Conservation (phyloP, 2,797 vertebrate genomes). For the Paguma larvata region DNA sequence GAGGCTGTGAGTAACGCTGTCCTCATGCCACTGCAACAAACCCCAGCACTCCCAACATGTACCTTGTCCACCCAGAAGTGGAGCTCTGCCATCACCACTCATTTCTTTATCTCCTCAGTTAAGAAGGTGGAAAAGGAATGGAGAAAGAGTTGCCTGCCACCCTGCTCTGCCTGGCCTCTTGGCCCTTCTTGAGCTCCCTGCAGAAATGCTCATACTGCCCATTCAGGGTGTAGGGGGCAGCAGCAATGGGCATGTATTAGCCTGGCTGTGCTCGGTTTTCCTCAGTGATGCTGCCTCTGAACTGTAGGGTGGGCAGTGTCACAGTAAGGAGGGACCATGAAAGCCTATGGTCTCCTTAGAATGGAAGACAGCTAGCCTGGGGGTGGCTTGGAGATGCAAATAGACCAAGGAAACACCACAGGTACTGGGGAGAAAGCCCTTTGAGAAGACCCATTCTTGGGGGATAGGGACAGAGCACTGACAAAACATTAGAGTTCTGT, state of each 20-base stretch:
- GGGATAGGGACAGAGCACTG: neutral
- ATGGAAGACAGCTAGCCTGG: neutral
- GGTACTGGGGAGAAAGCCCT: neutral
- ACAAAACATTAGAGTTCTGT: neutral
- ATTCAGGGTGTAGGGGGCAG: no score
- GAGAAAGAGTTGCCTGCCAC: neutral
- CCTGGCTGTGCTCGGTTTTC: no score
- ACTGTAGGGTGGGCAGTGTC: neutral
- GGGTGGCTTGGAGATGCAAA: neutral
- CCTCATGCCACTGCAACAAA: neutral
- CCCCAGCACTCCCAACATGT: fast-evolving
- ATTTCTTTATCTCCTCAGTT: neutral
- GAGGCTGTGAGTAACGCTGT: no score
- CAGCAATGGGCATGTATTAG: fast-evolving
- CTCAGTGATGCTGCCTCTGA: neutral
- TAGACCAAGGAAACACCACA: neutral
- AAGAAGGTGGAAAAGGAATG: no score
- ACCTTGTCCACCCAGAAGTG: fast-evolving
- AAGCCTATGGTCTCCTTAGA: neutral
- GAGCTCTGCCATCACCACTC: fast-evolving
- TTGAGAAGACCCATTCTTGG: neutral
- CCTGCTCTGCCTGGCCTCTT: neutral
- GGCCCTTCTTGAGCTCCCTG: neutral
- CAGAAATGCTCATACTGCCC: neutral
- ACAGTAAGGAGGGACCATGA: fast-evolving